phyloP scores from a whole-genome alignment of 2,113 vertebrate species.

The Morphnarchus princeps region DNA sequence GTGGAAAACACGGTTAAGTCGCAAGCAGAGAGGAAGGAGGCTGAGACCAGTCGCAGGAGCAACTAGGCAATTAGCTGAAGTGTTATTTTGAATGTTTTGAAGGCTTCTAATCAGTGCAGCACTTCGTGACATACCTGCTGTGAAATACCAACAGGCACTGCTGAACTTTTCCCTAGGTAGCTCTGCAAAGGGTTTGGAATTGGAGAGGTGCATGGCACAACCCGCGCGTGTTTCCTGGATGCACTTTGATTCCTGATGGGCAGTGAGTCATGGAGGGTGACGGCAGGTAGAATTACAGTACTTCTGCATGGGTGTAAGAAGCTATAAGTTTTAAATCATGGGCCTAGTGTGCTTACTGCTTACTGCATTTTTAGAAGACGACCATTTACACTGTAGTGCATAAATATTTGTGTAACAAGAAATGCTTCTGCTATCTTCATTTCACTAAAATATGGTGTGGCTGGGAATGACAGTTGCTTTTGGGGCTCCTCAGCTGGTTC shows the following conservation, averaged over 20 bases:
- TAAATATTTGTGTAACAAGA: background rate
- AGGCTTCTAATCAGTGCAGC: background rate
- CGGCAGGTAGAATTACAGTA: background rate
- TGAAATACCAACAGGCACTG: background rate
- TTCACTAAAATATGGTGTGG: background rate
- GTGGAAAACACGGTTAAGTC: background rate
- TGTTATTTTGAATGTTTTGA: background rate
- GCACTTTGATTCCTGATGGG: background rate
- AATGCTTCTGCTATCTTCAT: background rate
- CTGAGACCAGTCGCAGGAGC: background rate
- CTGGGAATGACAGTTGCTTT: background rate
- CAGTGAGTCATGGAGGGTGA: background rate
- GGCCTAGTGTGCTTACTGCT: background rate
- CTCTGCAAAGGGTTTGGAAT: background rate
- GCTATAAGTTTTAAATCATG: background rate
- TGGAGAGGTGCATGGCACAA: background rate
- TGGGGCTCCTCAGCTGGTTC: background rate
- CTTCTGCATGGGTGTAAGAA: background rate
- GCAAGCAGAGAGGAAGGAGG: background rate
- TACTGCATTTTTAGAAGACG: background rate
- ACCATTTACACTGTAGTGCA: background rate
- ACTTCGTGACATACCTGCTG: background rate
- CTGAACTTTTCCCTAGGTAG: background rate
- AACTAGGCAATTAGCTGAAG: background rate
- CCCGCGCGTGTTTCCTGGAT: background rate